Conservation (phyloP, 2,888 invertebrate species). For the Liopterus haemorrhoidalis region DNA sequence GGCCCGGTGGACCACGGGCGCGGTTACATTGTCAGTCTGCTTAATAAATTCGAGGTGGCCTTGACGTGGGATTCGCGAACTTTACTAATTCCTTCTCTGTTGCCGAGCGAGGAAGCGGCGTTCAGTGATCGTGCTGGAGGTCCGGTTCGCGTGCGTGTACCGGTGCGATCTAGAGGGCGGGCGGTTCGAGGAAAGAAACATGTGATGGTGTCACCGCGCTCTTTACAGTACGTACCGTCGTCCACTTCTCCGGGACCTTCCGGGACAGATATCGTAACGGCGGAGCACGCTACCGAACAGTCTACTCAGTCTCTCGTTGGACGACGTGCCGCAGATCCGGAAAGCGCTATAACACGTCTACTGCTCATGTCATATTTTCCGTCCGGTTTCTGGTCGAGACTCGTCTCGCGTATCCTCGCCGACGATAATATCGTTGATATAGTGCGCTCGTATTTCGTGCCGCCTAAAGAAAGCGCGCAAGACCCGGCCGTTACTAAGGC, state of each 20-base stretch:
- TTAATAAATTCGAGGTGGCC: constrained; percentile 97
- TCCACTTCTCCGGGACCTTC: background rate
- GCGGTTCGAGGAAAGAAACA: constrained; percentile 57
- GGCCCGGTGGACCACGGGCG: constrained; percentile 62
- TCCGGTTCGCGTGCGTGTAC: constrained; percentile 50
- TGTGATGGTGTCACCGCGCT: constrained; percentile 49
- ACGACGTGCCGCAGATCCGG: constrained; percentile 50
- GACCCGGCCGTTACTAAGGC: constrained; percentile 55
- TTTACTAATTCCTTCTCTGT: constrained; percentile 82
- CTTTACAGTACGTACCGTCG: no score
- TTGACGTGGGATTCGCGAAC: constrained; percentile 92
- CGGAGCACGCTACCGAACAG: constrained; percentile 35
- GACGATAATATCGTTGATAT: constrained; percentile 79
- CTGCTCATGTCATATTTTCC: constrained; percentile 96
- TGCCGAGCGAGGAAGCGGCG: constrained; percentile 74
- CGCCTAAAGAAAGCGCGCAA: constrained; percentile 61
- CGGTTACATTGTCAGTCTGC: constrained; percentile 80
- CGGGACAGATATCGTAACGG: background rate
- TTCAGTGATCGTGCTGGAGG: constrained; percentile 44
- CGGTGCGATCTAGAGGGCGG: constrained; percentile 63
- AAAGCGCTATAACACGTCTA: constrained; percentile 63
- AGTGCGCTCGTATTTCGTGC: constrained; percentile 64
- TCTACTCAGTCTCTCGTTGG: constrained; percentile 37
- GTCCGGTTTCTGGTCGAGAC: constrained; percentile 94
- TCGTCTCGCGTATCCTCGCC: constrained; percentile 86